Base-by-base conservation (phyloP, 2,113 vertebrate species). In the Cynoglossus semilaevis region DNA sequence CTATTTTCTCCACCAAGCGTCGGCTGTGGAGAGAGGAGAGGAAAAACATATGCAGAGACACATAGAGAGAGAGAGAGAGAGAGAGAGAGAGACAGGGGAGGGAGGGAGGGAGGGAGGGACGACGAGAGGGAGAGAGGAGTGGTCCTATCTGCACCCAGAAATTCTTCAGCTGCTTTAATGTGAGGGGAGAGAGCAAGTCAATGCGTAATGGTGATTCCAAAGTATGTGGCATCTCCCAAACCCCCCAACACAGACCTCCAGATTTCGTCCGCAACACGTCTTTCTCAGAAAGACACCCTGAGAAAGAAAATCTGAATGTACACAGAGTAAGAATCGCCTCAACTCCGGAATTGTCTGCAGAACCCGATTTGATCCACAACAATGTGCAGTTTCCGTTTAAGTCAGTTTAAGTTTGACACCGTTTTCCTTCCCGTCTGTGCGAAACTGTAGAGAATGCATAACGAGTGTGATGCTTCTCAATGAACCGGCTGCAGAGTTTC, bases 81-180 rank as follows among this genome's bases (percentile, higher is more conserved):
- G 22, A 29, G 22, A 29, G 22, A 6, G 6, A 29, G 22, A 29
- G 22, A 29, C 2, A 2, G 22, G 22, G 22, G 3, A 29, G 22
- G 22, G 22, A 29, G 22, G 22, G 22, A 29, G 22, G 22, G 22
- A 29, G 56, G 40, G 51, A 54, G 51, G 85, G n/a, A n/a, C n/a
- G n/a, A n/a, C n/a, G n/a, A n/a, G n/a, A n/a, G n/a, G n/a, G 22
- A 29, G 56, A 54, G 51, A 54, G 51, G 85, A 87, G 86, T 78
- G 87, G 86, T 87, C 78, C 84, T 82, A 76, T 74, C 74, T 82
- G 84, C 82, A 86, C 79, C 76, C 76, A 74, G 51, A 85, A 67
- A 88, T 88, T 83, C 82, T 78, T 77, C 68, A 68, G 78, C 76
- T 77, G 74, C 79, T 71, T 74, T 69, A 13, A 71, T 53, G 63